Conservation (phyloP, 2,888 invertebrate genomes). For the Euproctis similis region DNA sequence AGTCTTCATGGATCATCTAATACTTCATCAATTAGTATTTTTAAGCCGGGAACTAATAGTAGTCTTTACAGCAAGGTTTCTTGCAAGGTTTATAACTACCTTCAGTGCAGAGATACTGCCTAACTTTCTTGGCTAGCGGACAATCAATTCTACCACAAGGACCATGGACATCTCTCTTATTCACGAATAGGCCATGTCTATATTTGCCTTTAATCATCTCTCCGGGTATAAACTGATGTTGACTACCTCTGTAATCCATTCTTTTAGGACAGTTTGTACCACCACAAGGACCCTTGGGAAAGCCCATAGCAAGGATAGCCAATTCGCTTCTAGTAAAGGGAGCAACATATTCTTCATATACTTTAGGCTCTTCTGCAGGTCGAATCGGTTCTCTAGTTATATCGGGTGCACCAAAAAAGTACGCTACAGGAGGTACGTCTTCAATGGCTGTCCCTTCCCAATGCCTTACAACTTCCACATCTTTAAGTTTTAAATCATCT, state of each 20-base stretch:
- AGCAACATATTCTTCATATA: constrained; percentile 58
- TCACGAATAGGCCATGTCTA: constrained; percentile 60
- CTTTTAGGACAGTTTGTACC: constrained; percentile 65
- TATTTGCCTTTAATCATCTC: constrained; percentile 58
- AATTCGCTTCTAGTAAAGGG: constrained; percentile 58
- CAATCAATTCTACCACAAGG: constrained; percentile 67
- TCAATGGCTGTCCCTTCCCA: constrained; percentile 66
- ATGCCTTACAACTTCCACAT: constrained; percentile 62
- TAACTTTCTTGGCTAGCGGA: constrained; percentile 61
- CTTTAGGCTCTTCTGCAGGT: constrained; percentile 38
- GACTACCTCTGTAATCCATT: constrained; percentile 64
- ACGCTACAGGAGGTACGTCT: constrained; percentile 55
- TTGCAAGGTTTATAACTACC: constrained; percentile 60
- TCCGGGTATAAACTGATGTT: constrained; percentile 62
- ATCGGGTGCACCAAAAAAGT: constrained; percentile 62
- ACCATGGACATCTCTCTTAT: constrained; percentile 64
- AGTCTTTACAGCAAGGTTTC: constrained; percentile 59
- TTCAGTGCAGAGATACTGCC: constrained; percentile 50
- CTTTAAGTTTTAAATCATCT: constrained; percentile 60
- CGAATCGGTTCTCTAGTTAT: constrained; percentile 53
- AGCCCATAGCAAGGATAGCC: constrained; percentile 65
- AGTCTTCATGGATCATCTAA: no score
- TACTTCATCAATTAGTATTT: no score
- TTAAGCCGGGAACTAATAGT: constrained; percentile 33
- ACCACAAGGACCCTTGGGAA: constrained; percentile 67